A percentile compares a stretch with the other conserved stretches of the same genome.
phyloP scores from a whole-genome alignment of 2,888 invertebrate species.

The Polia nebulosa region DNA sequence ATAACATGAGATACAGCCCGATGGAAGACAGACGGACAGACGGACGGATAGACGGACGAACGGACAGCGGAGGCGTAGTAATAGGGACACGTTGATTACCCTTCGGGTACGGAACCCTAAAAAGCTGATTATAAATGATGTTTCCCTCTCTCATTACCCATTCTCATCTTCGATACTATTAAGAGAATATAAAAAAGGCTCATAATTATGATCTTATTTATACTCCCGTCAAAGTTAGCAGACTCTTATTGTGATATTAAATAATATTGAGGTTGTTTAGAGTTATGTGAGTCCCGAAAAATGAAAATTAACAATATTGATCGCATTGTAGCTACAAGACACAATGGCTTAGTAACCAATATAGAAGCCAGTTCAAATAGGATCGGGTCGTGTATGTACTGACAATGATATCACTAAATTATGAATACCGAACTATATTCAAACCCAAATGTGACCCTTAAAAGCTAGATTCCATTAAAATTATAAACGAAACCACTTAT shows the following conservation, averaged over 20 bases:
- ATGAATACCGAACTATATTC: conserved; percentile 8
- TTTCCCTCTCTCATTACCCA: too few species aligned
- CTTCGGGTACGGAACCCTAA: too few species aligned
- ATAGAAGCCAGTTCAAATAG: conserved; percentile 12
- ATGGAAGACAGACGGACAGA: too few species aligned
- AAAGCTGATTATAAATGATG: too few species aligned
- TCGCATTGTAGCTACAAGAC: not conserved
- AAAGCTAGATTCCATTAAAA: conserved; percentile 36
- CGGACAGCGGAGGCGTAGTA: too few species aligned
- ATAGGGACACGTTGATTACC: too few species aligned
- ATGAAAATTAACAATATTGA: conserved; percentile 26
- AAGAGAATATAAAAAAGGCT: too few species aligned
- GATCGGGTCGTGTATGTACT: not conserved
- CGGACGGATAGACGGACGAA: too few species aligned
- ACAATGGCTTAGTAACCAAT: not conserved
- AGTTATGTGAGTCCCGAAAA: not conserved
- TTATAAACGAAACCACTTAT: conserved; percentile 43
- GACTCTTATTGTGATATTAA: conserved; percentile 2
- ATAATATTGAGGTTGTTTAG: conserved; percentile 5
- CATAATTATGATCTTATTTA: not conserved
- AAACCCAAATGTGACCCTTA: conserved; percentile 11
- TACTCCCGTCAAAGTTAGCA: not conserved
- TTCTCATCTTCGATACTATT: not conserved
- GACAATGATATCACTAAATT: conserved; percentile 19
- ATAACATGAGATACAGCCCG: too few species aligned